These are phyloP conservation scores for Apamea sordens DNA, from an alignment of 2,888 invertebrate species.

Conservation along the genomic window DNA sequence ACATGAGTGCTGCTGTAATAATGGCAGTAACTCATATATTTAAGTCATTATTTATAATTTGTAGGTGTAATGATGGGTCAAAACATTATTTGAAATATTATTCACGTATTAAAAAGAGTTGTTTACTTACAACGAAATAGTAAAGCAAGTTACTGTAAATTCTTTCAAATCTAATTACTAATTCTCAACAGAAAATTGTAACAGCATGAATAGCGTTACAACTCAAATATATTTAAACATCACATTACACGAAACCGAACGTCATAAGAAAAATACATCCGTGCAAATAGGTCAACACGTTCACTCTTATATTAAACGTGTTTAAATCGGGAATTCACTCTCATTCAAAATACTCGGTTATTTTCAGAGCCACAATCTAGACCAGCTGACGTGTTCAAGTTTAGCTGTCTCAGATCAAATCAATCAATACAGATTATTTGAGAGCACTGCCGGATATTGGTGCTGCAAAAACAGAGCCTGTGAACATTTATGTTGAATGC, in stretches of 20 bases:
- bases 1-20: background rate
- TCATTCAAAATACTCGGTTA: slow-evolving; percentile 68
- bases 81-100: background rate
- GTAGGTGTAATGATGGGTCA: background rate
- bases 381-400: slow-evolving; percentile 57
- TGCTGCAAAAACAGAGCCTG: slow-evolving; percentile 10
- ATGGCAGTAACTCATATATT: background rate
- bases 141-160: background rate
- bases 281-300: slow-evolving; percentile 75
- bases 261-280: slow-evolving; percentile 48
- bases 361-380: slow-evolving; percentile 66
- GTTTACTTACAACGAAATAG: background rate
- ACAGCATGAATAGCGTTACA: slow-evolving; percentile 19
- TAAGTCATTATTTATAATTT: background rate
- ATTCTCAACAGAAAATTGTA: slow-evolving; percentile 1
- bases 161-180: background rate
- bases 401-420: slow-evolving; percentile 44
- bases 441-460: slow-evolving; percentile 9
- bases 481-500: background rate
- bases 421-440: slow-evolving; percentile 37
- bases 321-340: slow-evolving; percentile 70
- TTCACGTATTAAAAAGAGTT: background rate
- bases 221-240: slow-evolving; percentile 16
- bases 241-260: slow-evolving; percentile 23
- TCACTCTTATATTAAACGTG: slow-evolving; percentile 69